Percentiles rank a stretch among this genome's conserved stretches.
phyloP scores from a whole-genome alignment of 2,113 vertebrate genomes.

The Ornithorhynchus anatinus region DNA sequence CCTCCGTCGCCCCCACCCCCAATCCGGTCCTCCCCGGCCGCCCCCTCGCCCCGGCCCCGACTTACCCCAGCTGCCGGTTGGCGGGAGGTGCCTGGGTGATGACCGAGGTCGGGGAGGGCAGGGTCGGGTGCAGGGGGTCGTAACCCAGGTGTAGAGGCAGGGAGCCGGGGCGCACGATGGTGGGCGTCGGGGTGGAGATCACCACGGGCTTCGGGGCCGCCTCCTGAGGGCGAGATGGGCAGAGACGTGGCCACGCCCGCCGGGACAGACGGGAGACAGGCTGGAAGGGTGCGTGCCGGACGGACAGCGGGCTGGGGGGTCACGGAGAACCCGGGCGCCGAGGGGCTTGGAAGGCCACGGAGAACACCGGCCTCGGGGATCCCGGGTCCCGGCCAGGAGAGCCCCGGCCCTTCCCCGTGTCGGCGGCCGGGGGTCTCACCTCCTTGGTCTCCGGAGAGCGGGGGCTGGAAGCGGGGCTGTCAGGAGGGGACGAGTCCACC shows the following conservation, averaged over 20 bases:
- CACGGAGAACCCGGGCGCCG: too few species aligned
- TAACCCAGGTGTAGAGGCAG: conserved; percentile 91
- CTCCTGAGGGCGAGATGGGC: conserved; percentile 65
- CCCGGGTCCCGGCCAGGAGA: too few species aligned
- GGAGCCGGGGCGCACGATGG: conserved; percentile 93
- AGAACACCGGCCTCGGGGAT: too few species aligned
- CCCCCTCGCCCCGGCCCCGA: too few species aligned
- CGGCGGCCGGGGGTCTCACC: conserved; percentile 58
- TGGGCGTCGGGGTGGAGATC: conserved; percentile 88
- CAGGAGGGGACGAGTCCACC: conserved; percentile 88
- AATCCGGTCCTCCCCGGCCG: too few species aligned
- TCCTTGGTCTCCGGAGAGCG: conserved; percentile 58
- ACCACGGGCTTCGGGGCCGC: conserved; percentile 77
- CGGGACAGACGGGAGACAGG: too few species aligned
- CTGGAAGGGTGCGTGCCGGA: too few species aligned
- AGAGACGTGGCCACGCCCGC: too few species aligned
- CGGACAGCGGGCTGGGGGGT: too few species aligned
- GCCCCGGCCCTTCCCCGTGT: too few species aligned
- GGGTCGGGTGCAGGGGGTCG: conserved; percentile 88
- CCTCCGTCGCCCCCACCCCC: too few species aligned
- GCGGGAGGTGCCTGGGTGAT: conserved; percentile 96
- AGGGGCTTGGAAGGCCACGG: too few species aligned
- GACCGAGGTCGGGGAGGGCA: conserved; percentile 96
- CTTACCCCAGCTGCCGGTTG: conserved; percentile 91
- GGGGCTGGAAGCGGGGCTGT: conserved; percentile 81